These are phyloP conservation scores for Fragum sueziense DNA, from an alignment of 2,888 invertebrate genomes.

Conservation along the genomic window DNA sequence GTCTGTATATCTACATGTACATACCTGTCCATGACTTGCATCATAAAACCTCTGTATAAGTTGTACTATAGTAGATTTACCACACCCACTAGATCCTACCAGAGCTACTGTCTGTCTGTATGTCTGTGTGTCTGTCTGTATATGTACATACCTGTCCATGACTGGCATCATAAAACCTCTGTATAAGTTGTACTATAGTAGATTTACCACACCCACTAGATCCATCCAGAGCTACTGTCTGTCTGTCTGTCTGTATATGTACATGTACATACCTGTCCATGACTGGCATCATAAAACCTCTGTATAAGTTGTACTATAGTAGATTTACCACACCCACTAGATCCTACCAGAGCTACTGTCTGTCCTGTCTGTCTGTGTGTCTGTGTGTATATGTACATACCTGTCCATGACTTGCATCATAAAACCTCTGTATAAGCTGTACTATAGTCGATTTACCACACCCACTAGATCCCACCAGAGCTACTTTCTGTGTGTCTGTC, in stretches of 20 bases:
- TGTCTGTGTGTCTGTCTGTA: too few species aligned
- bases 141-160: conserved; percentile 71
- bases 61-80: conserved; percentile 94
- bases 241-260: conserved; percentile 57
- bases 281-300: conserved; percentile 88
- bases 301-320: conserved; percentile 93
- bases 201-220: conserved; percentile 95
- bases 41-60: conserved; percentile 92
- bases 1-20: too few species aligned
- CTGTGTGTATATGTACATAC: too few species aligned
- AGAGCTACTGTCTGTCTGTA: conserved; percentile 81
- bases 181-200: conserved; percentile 91
- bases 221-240: conserved; percentile 83
- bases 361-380: too few species aligned
- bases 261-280: conserved; percentile 71
- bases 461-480: conserved; percentile 88
- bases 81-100: conserved; percentile 91
- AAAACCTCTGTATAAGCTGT: conserved; percentile 92
- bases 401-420: conserved; percentile 84
- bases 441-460: conserved; percentile 95
- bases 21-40: conserved; percentile 73
- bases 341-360: conserved; percentile 84
- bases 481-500: conserved; percentile 79
- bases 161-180: conserved; percentile 89
- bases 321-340: conserved; percentile 94